Base-by-base conservation (phyloP, 2,113 vertebrate species). In the Osmerus mordax region DNA sequence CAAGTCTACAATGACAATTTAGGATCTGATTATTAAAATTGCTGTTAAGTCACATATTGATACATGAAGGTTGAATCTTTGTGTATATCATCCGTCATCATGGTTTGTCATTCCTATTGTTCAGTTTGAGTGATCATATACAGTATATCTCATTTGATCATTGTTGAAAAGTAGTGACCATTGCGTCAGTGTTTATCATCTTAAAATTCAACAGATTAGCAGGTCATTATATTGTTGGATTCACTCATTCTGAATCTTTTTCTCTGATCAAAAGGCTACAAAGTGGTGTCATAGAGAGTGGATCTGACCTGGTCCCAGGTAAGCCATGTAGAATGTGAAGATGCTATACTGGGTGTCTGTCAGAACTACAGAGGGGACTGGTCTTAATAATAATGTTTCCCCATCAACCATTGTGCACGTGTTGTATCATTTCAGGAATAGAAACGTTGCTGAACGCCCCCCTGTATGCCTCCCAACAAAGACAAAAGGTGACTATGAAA, bases 401-500 rank as follows among this genome's bases (percentile, higher is more conserved):
- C 53, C 51, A 60, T 73, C 23, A 82, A 21, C 18, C 28, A 41
- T n/a, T 83, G 0, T 62, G 41, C 41, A 47, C 9, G 9, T 47
- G 41, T 47, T 47, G 41, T 11, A 47, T 47, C 9, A 47, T 47
- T 47, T 12, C 41, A 93, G 92, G 85, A 63, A 87, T 91, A 80
- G 87, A 91, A 63, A 87, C 87, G 18, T 83, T 91, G 56, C 59
- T 92, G 74, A 87, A 76, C 28, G 86, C 84, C 62, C 85, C 92
- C 67, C 83, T 92, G 7, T 87, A 89, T 67, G 47, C 61, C 56
- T 79, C 75, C 59, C 76, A 88, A 67, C 78, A 87, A 78, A 80
- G 51, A 54, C 78, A 86, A 1, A 86, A 64, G 87, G 92, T 91
- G 56, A 82, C 47, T 72, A 3, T 36, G 54, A 23, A 23, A n/a